These are phyloP conservation scores for Chrysina gloriosa DNA, from an alignment of 2,888 invertebrate species.

Conservation along the genomic window DNA sequence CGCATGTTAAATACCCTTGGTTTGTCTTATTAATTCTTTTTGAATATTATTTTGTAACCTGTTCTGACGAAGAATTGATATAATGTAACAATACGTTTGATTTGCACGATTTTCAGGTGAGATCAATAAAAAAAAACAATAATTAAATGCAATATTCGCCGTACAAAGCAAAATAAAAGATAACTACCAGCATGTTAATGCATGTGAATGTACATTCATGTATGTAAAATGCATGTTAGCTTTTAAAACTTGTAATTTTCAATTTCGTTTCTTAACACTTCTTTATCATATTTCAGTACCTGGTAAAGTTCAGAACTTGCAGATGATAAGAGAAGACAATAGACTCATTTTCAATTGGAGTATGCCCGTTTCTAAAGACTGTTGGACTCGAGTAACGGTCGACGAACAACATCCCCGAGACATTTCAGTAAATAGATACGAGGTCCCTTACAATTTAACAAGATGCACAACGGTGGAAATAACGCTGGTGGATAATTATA, in stretches of 20 bases:
- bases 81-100: too few species aligned
- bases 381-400: not conserved
- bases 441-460: not conserved
- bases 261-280: not conserved
- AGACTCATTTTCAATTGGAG: not conserved
- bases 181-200: too few species aligned
- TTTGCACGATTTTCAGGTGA: not conserved
- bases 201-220: not conserved
- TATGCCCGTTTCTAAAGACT: not conserved
- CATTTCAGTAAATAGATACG: not conserved
- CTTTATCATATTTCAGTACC: not conserved
- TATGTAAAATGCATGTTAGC: not conserved
- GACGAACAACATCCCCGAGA: not conserved
- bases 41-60: too few species aligned
- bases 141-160: not conserved
- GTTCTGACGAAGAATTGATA: too few species aligned
- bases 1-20: too few species aligned
- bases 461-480: constrained; percentile 24
- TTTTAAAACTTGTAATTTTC: not conserved
- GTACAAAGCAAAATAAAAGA: not conserved
- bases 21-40: too few species aligned
- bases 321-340: not conserved
- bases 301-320: not conserved
- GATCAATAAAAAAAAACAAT: not conserved
- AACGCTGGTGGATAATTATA: constrained; percentile 1